A percentile compares a stretch with the other conserved stretches of the same genome.
These are phyloP conservation scores for Conistra vaccinii DNA, from an alignment of 2,888 invertebrate genomes.

Conservation along the genomic window DNA sequence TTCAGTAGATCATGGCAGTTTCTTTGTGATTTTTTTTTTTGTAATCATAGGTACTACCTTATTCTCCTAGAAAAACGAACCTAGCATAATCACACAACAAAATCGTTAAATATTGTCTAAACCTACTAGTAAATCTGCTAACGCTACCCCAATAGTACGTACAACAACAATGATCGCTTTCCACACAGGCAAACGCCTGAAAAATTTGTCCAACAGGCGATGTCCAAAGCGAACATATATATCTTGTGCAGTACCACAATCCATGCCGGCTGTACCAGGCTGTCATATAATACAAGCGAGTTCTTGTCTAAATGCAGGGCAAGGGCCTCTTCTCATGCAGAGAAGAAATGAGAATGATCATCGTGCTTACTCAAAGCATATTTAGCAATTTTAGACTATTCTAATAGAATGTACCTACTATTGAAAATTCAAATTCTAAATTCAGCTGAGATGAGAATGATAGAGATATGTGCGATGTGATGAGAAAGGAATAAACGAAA, in stretches of 20 bases:
- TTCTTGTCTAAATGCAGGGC: background rate
- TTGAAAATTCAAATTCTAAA: background rate
- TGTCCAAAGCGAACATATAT: slow-evolving; percentile 52
- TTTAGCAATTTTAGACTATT: background rate
- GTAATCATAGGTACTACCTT: background rate
- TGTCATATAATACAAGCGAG: slow-evolving; percentile 32
- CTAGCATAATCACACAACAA: background rate
- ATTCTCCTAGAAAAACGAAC: background rate
- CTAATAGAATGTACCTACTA: background rate
- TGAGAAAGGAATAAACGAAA: too few relatives aligned
- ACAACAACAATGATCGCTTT: slow-evolving; percentile 68
- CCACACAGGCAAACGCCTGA: slow-evolving; percentile 62
- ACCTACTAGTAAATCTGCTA: slow-evolving; percentile 19
- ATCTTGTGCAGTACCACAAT: slow-evolving; percentile 43
- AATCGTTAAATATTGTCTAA: too few relatives aligned
- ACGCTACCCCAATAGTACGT: slow-evolving; percentile 52
- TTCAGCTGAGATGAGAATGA: background rate
- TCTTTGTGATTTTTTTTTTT: background rate
- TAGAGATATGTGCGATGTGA: background rate
- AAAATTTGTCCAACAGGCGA: slow-evolving; percentile 65
- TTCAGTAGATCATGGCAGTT: too few relatives aligned
- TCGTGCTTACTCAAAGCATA: background rate
- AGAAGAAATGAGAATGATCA: background rate
- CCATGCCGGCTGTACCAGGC: slow-evolving; percentile 47
- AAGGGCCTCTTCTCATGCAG: background rate